A percentile compares a stretch with the other conserved stretches of the same genome.
These are phyloP conservation scores for Eidolon dupreanum DNA, from an alignment of 2,797 vertebrate species.

Conservation along the genomic window DNA sequence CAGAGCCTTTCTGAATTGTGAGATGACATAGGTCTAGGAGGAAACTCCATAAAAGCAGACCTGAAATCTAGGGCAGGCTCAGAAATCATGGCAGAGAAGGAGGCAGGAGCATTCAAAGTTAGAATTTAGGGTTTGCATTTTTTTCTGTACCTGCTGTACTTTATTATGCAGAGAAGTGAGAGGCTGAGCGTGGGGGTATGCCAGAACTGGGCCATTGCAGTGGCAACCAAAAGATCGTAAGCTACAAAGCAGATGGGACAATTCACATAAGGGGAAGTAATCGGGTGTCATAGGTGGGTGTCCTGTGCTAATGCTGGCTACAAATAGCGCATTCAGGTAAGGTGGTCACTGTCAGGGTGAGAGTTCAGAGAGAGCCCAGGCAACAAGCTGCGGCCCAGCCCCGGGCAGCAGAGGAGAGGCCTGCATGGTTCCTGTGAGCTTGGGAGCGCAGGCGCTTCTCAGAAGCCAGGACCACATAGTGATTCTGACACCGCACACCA, in stretches of 20 bases:
- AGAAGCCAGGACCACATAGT: not conserved
- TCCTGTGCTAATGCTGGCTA: not conserved
- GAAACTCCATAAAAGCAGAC: not conserved
- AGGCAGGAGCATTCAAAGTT: not conserved
- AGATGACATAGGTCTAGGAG: not conserved
- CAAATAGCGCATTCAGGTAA: not conserved
- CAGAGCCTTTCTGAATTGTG: not conserved
- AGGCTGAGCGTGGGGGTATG: accelerated
- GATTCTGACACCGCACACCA: not conserved
- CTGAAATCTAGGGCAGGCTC: not conserved
- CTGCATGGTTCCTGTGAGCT: accelerated
- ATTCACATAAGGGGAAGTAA: not conserved
- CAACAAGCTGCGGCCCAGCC: accelerated
- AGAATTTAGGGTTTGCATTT: not conserved
- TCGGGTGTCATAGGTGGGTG: too few species aligned
- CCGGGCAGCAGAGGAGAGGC: not conserved
- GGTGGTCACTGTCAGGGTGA: not conserved
- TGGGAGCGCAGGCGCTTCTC: not conserved
- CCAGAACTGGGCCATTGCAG: not conserved
- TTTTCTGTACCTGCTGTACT: not conserved
- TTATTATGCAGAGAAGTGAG: not conserved
- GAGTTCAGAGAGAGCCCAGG: not conserved
- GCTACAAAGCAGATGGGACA: not conserved
- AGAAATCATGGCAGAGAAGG: not conserved
- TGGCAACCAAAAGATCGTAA: not conserved